These are phyloP conservation scores for Macrotus californicus DNA, from an alignment of 2,113 vertebrate genomes.

Conservation along the genomic window DNA sequence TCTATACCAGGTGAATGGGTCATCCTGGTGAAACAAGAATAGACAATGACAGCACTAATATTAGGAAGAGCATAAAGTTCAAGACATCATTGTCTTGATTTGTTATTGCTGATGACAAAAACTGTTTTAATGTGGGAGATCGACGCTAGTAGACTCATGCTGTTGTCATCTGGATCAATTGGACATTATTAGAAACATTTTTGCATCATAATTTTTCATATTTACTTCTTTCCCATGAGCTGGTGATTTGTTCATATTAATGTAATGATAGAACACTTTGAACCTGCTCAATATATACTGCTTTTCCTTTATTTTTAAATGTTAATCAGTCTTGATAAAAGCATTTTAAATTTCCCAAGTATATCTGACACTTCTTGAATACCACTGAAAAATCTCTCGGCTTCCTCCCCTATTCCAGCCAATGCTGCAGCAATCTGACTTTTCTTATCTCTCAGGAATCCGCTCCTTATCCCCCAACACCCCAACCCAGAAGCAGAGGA, in stretches of 20 bases:
- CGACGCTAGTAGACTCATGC: background rate
- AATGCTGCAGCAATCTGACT: background rate
- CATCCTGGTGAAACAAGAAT: background rate
- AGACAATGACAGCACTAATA: background rate
- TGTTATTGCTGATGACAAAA: background rate
- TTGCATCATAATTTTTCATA: background rate
- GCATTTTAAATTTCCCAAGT: background rate
- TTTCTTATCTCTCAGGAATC: background rate
- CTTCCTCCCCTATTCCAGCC: background rate
- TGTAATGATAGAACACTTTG: background rate
- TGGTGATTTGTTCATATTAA: background rate
- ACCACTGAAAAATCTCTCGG: background rate
- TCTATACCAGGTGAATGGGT: background rate
- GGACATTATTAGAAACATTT: background rate
- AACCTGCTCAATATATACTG: background rate
- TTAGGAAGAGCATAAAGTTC: background rate
- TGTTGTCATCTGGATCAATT: background rate
- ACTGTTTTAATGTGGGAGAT: background rate
- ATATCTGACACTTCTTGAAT: background rate
- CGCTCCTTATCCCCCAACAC: too few relatives aligned
- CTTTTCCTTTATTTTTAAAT: background rate
- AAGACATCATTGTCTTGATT: background rate
- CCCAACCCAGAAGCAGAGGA: background rate
- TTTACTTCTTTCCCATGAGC: background rate
- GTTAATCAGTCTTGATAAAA: background rate